A percentile compares a stretch with the other conserved stretches of the same genome.
phyloP scores from a whole-genome alignment of 2,797 vertebrate genomes.

The Coreius guichenoti region DNA sequence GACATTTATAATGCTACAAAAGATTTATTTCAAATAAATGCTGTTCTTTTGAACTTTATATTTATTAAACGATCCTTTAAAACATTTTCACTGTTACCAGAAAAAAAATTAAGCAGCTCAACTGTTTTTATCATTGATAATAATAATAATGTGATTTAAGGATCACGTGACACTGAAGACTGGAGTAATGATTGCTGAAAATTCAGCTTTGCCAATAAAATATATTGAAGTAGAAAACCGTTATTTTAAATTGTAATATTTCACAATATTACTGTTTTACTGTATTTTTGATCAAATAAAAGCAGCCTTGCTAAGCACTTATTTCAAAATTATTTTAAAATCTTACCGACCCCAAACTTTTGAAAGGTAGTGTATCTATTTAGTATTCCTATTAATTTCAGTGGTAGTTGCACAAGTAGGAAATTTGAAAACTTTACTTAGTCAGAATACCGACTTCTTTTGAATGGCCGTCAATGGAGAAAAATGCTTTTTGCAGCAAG shows the following conservation, averaged over 20 bases:
- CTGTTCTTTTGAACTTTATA: background rate
- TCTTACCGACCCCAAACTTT: background rate
- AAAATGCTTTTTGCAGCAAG: background rate
- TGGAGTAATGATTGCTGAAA: too few species aligned
- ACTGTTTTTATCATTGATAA: too few species aligned
- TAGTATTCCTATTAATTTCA: background rate
- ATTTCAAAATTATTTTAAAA: background rate
- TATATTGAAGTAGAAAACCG: background rate
- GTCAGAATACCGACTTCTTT: background rate
- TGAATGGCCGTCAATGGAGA: background rate
- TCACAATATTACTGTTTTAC: background rate
- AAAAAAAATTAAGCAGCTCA: background rate
- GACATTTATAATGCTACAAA: too few species aligned
- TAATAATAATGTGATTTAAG: too few species aligned
- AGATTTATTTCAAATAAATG: too few species aligned
- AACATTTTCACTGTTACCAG: background rate
- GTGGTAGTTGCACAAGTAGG: background rate
- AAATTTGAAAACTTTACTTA: background rate
- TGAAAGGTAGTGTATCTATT: background rate
- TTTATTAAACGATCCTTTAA: background rate
- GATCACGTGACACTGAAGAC: too few species aligned
- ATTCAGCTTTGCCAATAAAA: too few species aligned
- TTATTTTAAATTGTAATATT: background rate
- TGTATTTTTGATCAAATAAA: background rate
- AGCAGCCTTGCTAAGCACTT: background rate